Percentiles rank a stretch among this genome's conserved stretches.
phyloP scores from a whole-genome alignment of 2,797 vertebrate species.

The Epinephelus coioides region DNA sequence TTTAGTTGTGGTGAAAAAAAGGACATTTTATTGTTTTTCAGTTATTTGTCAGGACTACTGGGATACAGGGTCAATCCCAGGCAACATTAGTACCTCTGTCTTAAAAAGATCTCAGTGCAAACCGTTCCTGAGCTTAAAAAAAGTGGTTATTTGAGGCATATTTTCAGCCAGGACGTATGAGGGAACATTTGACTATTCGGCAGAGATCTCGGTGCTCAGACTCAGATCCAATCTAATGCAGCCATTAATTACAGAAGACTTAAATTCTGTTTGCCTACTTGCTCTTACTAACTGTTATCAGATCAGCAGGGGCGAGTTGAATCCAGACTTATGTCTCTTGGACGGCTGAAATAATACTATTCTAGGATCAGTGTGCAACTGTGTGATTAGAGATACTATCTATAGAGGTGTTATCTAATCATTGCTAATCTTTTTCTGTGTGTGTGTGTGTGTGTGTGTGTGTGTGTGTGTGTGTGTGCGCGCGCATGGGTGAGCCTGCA shows the following conservation, averaged over 20 bases:
- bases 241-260: slow-evolving; percentile 77
- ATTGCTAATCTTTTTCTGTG: slow-evolving; percentile 46
- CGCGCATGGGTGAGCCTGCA: too few species aligned
- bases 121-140: slow-evolving; percentile 4
- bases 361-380: slow-evolving; percentile 70
- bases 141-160: slow-evolving; percentile 34
- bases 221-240: slow-evolving; percentile 66
- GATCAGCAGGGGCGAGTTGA: slow-evolving; percentile 63
- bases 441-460: neutral
- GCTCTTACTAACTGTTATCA: slow-evolving; percentile 74
- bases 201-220: slow-evolving; percentile 57
- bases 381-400: slow-evolving; percentile 74
- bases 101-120: slow-evolving; percentile 30
- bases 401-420: slow-evolving; percentile 69
- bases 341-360: slow-evolving; percentile 75
- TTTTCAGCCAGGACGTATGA: slow-evolving; percentile 37
- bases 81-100: neutral
- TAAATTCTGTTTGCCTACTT: slow-evolving; percentile 72
- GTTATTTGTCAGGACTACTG: too few species aligned
- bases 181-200: slow-evolving; percentile 42
- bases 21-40: too few species aligned
- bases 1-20: too few species aligned
- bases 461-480: too few species aligned
- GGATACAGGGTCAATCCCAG: too few species aligned
- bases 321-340: slow-evolving; percentile 70